Conservation (phyloP, 1,140 invertebrate species). For the Drosophila orena region DNA sequence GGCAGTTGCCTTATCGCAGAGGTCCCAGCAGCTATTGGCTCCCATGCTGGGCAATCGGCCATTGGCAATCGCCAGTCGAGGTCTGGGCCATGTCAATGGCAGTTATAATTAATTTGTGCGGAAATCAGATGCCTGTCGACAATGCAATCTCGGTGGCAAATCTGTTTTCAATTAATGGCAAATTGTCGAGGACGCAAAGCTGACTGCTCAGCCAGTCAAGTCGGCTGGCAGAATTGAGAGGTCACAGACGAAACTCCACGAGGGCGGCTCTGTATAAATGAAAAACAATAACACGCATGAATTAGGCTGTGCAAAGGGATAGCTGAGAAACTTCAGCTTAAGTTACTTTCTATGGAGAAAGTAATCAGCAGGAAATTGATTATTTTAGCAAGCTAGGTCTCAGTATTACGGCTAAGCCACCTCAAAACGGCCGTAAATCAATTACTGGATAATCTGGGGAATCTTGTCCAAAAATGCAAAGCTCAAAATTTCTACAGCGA, state of each 20-base stretch:
- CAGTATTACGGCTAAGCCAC: not conserved
- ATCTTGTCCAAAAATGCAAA: slow-evolving; percentile 3
- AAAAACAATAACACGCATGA: not conserved
- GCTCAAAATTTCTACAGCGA: no score
- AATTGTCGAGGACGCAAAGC: slow-evolving; percentile 71
- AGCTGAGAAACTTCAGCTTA: not conserved
- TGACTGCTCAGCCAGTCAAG: slow-evolving; percentile 33
- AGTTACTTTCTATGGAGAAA: slow-evolving; percentile 7
- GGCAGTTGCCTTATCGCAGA: slow-evolving; percentile 22
- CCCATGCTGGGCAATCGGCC: slow-evolving; percentile 3
- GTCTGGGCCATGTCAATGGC: slow-evolving; percentile 59
- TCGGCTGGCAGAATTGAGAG: not conserved
- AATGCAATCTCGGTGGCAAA: slow-evolving; percentile 78
- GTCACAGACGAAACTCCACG: slow-evolving; percentile 32
- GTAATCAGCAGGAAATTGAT: slow-evolving; percentile 15
- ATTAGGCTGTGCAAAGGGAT: not conserved
- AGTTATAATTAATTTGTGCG: slow-evolving; percentile 81
- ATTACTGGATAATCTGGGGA: slow-evolving; percentile 19
- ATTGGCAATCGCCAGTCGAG: slow-evolving; percentile 12
- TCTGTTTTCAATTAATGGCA: slow-evolving; percentile 83
- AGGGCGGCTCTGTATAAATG: slow-evolving; percentile 3
- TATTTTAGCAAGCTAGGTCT: not conserved
- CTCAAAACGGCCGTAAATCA: slow-evolving; percentile 37
- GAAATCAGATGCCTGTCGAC: slow-evolving; percentile 79
- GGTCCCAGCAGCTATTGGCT: slow-evolving; percentile 11